These are phyloP conservation scores for Drosophila pseudoobscura DNA, from an alignment of 1,140 invertebrate genomes.

Conservation along the genomic window DNA sequence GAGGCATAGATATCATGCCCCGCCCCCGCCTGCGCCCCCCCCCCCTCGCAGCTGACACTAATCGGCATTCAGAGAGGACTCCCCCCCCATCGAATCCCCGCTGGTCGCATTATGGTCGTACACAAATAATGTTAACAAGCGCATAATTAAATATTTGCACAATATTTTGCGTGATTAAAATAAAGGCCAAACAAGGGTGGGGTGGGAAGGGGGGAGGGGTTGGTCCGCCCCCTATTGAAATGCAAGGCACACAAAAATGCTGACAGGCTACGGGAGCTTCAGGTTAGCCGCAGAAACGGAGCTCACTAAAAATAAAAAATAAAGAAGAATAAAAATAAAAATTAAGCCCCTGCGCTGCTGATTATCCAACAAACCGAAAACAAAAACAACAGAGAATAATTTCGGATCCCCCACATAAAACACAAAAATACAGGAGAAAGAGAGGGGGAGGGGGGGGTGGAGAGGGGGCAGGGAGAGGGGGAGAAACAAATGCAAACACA, in stretches of 20 bases:
- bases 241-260: conserved; percentile 58
- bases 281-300: conserved; percentile 51
- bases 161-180: conserved; percentile 77
- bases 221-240: conserved; percentile 38
- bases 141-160: conserved; percentile 76
- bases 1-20: not conserved
- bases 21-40: not conserved
- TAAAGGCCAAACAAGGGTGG: conserved; percentile 53
- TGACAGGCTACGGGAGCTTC: conserved; percentile 21
- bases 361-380: conserved; percentile 70
- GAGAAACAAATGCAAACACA: conserved; percentile 24
- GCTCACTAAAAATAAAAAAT: conserved; percentile 56
- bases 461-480: not conserved
- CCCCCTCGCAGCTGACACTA: conserved; percentile 19
- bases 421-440: conserved; percentile 2
- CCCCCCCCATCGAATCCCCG: not conserved
- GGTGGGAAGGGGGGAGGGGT: too few relatives aligned
- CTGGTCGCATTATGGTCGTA: conserved; percentile 49
- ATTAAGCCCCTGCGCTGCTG: conserved; percentile 61
- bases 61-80: conserved; percentile 44
- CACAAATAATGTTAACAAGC: conserved; percentile 77
- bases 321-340: conserved; percentile 71
- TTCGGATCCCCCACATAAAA: conserved; percentile 55
- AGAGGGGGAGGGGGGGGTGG: not conserved
- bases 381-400: conserved; percentile 60